Evolutionary conservation across 2,797 vertebrate genomes (phyloP), one percentile per base, ranked within the genome.

Genomic region (Borostomias antarcticus): DNA sequence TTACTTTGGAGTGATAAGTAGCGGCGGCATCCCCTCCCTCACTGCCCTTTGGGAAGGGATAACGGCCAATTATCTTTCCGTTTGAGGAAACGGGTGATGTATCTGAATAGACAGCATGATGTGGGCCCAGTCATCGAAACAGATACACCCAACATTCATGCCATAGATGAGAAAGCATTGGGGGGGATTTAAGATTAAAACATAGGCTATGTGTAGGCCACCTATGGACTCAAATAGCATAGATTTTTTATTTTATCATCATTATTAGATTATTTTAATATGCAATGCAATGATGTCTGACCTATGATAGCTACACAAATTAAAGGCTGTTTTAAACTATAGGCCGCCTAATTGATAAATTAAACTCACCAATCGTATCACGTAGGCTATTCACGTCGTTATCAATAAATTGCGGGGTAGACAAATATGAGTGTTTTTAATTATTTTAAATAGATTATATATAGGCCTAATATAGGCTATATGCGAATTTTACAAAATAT

Each of bases 1-100:
- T 52, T 37, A 37, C 26, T 23, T 26, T 43, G 48, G 51, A 76
- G 76, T 62, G 78, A 82, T 75, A 69, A 75, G 84, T 30, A 64
- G 56, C 51, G 68, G 52, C 74, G 70, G 29, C 58, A 1, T 2
- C 58, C 62, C 0, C 77, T 92, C 89, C 89, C 91, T 65, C 57
- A 74, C 86, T 76, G 71, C 48, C 2, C 58, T 45, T 79, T 69
- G 85, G 74, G 78, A 19, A 8, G 70, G 74, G 77, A 83, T 92
- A 90, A 89, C 80, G 83, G 88, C 77, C 90, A 91, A 90, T 93
- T 94, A 93, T 91, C 93, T 95, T 94, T 94, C 91, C 93, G 84
- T 92, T 85, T 94, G 91, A 93, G 85, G 81, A 88, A 89, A 87
- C 74, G 82, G 82, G 92, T 94, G 93, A 95, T 92, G 88, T 87